Conservation (phyloP, 2,888 invertebrate genomes). For the Tortricodes alternella region DNA sequence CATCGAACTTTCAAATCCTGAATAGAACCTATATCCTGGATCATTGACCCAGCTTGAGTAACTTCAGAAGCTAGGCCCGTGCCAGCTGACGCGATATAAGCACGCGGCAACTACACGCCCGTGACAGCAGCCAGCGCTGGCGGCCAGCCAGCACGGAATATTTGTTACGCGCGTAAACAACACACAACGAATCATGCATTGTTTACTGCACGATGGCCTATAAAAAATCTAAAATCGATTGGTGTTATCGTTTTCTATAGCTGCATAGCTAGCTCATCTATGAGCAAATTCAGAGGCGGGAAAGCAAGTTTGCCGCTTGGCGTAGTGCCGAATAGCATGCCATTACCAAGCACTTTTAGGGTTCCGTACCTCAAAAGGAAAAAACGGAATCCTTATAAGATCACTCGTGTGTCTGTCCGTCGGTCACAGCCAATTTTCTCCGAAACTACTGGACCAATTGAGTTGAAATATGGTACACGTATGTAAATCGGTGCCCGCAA, state of each 20-base stretch:
- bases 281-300: neutral
- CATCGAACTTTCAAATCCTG: neutral
- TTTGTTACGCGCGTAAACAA: slow-evolving; percentile 26
- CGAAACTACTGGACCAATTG: no score
- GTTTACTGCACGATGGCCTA: slow-evolving; percentile 6
- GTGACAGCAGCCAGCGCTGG: slow-evolving; percentile 25
- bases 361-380: no score
- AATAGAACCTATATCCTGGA: neutral
- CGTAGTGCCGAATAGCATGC: neutral
- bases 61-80: neutral
- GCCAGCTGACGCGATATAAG: neutral
- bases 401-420: no score
- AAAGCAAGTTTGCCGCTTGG: neutral
- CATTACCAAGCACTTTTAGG: neutral
- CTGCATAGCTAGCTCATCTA: neutral
- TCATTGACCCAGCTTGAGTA: neutral
- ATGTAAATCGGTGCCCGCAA: no score
- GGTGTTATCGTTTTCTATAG: neutral
- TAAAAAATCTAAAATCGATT: slow-evolving; percentile 4
- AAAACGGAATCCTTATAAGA: no score
- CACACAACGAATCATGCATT: slow-evolving; percentile 10
- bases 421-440: no score
- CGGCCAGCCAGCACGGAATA: slow-evolving; percentile 9
- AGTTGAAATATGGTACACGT: no score
- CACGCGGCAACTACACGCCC: neutral